Evolutionary conservation across 2,888 invertebrate genomes (phyloP), one percentile per base, ranked within the genome.

Genomic region (Sycophila texana): DNA sequence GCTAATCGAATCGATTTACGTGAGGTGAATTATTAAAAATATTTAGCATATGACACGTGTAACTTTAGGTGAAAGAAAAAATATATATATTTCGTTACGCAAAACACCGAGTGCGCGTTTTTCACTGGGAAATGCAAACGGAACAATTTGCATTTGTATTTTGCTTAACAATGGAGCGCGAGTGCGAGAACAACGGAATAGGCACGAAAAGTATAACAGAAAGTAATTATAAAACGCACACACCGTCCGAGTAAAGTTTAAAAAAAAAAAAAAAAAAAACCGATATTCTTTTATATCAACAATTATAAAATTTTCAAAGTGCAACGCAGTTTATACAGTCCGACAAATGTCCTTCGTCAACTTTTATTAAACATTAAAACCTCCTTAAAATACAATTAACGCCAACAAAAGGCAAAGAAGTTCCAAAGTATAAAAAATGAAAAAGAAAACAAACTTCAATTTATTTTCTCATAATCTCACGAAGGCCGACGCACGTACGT

Each of bases 131-230:
- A 18, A 65, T 65, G 58, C 66, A 72, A 53, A 51, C 60, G 66
- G 58, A 30, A 66, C 26, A 26, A 74, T 78, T 68, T 74, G 30
- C 68, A 13, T 79, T 70, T 30, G 49, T 74, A 47, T 68, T 49
- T 49, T 72, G 66, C 18, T 18, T 53, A 22, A 63, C 49, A 49
- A 30, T 71, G 51, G 63, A 53, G 47, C 57, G 57, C 20, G 39
- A 20, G 13, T 63, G 61, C 39, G 20, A 18, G 22, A 53, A 18
- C 49, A 39, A 39, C 30, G 4, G 49, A 76, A 39, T 47, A 67
- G 51, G 77, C 67, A 55, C 67, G 67, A 73, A 67, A 47, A 73
- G 60, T 39, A 26, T 26, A 61, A 67, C 60, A 30, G 57, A n/a
- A 22, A 66, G 51, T 66, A 66, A 77, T 72, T 72, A 14, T 14